Evolutionary conservation across 2,888 invertebrate species (phyloP).

Genomic region (Monochamus alternatus): DNA sequence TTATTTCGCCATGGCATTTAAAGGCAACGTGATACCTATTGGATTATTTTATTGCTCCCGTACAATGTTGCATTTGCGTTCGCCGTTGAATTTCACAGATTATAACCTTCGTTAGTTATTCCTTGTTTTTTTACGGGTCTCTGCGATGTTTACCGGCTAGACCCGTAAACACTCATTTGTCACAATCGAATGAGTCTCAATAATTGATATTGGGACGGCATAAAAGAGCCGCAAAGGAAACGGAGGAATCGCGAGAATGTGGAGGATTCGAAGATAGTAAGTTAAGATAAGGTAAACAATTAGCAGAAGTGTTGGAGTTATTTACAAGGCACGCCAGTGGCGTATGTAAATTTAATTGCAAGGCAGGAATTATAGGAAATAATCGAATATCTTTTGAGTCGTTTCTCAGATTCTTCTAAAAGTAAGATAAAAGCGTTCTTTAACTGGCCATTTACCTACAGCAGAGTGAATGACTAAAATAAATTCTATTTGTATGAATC

Average conservation of each 20-base stretch:
- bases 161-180: conserved; percentile 44
- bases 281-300: conserved; percentile 64
- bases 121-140: conserved; percentile 39
- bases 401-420: not conserved
- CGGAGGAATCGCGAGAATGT: conserved; percentile 51
- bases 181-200: conserved; percentile 40
- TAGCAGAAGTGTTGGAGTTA: conserved; percentile 62
- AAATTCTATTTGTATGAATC: too few species aligned
- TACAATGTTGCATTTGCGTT: not conserved
- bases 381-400: not conserved
- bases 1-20: not conserved
- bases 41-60: not conserved
- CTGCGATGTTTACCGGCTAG: conserved; percentile 41
- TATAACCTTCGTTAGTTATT: conserved; percentile 12
- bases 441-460: too few species aligned
- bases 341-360: conserved; percentile 10
- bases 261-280: conserved; percentile 59
- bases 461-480: too few species aligned
- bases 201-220: conserved; percentile 45
- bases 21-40: not conserved
- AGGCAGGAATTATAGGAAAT: not conserved
- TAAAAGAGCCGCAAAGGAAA: conserved; percentile 41
- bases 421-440: too few species aligned
- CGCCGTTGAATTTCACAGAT: not conserved
- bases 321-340: conserved; percentile 54